Conservation (phyloP, 2,888 invertebrate species). For the Clanis bilineata region DNA sequence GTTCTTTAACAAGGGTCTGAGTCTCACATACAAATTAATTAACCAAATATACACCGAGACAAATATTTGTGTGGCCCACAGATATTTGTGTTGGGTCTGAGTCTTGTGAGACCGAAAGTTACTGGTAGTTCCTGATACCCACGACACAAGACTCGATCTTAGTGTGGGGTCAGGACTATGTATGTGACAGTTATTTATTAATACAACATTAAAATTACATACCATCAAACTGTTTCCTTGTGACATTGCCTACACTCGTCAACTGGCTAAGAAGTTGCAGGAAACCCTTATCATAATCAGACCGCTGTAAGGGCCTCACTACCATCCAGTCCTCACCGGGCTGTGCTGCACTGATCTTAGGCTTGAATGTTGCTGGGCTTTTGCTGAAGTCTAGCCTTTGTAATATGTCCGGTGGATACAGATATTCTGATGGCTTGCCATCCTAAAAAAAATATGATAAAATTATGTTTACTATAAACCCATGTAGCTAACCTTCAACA, state of each 20-base stretch:
- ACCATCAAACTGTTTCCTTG: conserved; percentile 91
- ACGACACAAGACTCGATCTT: no score
- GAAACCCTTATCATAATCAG: conserved; percentile 93
- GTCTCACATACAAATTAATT: no score
- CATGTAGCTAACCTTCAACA: no score
- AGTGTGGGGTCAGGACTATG: no score
- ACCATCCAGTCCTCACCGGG: conserved; percentile 89
- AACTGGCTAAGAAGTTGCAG: conserved; percentile 90
- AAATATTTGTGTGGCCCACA: no score
- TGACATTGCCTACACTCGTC: conserved; percentile 91
- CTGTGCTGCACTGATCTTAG: conserved; percentile 85
- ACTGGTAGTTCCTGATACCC: no score
- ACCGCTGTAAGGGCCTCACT: conserved; percentile 89
- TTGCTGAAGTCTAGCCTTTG: conserved; percentile 85
- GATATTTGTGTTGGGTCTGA: no score
- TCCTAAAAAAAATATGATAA: conserved; percentile 50
- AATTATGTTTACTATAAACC: no score
- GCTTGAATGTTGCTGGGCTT: conserved; percentile 85
- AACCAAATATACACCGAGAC: no score
- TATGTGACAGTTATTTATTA: no score
- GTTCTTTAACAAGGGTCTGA: no score
- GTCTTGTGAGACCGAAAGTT: no score
- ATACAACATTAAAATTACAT: conserved; percentile 42
- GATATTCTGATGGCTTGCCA: conserved; percentile 68
- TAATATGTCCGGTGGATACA: conserved; percentile 86